phyloP scores from a whole-genome alignment of 2,888 invertebrate species.

The Microctonus brassicae region DNA sequence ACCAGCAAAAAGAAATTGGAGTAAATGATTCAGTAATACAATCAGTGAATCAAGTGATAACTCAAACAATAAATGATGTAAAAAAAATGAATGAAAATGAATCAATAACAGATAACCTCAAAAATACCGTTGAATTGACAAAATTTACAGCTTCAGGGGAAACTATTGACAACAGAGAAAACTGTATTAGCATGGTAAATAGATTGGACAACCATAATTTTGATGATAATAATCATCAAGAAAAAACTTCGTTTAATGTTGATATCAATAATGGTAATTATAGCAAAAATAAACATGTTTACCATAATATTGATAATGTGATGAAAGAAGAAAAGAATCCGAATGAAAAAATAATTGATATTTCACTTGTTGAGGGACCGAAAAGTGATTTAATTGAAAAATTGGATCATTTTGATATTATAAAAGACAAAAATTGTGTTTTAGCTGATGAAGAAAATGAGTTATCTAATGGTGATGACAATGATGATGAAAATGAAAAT shows the following conservation, averaged over 20 bases:
- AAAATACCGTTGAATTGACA: background rate
- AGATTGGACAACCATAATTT: background rate
- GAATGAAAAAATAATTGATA: background rate
- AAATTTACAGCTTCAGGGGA: background rate
- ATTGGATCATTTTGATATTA: conserved; percentile 28
- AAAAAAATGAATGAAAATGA: conserved; percentile 23
- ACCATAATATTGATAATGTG: background rate
- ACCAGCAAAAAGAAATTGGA: background rate
- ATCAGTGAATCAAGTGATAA: conserved; percentile 41
- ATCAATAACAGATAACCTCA: background rate
- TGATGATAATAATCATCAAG: background rate
- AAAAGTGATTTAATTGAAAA: conserved; percentile 35
- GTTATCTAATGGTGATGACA: background rate
- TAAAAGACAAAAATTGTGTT: conserved; percentile 2
- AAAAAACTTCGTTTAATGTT: background rate
- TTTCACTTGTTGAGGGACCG: background rate
- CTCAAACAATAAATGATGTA: conserved; percentile 44
- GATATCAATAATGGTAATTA: background rate
- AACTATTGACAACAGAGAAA: background rate
- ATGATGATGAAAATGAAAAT: too few species aligned
- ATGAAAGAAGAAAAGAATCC: background rate
- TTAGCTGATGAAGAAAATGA: conserved; percentile 19
- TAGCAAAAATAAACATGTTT: background rate
- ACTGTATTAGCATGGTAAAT: background rate
- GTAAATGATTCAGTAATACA: conserved; percentile 30